These are phyloP conservation scores for Scaptomyza cyrtandrae DNA, from an alignment of 2,888 invertebrate species.

Conservation along the genomic window DNA sequence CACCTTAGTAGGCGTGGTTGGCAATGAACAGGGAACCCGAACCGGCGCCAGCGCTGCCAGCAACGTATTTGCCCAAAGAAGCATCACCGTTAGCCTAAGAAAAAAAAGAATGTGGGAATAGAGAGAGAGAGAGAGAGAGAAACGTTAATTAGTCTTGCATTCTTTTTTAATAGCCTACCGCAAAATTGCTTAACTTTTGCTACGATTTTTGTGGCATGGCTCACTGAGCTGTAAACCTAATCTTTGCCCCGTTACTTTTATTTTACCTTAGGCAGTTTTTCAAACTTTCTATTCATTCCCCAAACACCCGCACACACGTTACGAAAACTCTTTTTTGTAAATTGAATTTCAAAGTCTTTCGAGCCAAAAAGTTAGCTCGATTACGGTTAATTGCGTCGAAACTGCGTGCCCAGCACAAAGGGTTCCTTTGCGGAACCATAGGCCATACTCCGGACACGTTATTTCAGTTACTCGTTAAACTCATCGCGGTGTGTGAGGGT, in stretches of 20 bases:
- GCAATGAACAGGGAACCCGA: conserved; percentile 95
- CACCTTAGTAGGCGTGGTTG: conserved; percentile 95
- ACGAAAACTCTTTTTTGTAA: conserved; percentile 33
- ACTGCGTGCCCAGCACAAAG: conserved; percentile 13
- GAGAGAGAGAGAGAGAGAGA: conserved; percentile 12
- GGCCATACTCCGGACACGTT: conserved; percentile 9
- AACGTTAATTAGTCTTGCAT: conserved; percentile 37
- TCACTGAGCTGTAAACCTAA: conserved; percentile 44
- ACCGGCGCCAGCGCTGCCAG: conserved; percentile 94
- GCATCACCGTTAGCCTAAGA: conserved; percentile 96
- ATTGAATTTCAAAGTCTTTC: conserved; percentile 56
- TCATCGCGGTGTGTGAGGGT: neutral
- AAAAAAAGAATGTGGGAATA: conserved; percentile 1
- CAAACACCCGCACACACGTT: conserved; percentile 17
- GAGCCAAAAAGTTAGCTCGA: conserved; percentile 50
- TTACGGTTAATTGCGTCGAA: conserved; percentile 53
- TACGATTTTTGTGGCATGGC: conserved; percentile 37
- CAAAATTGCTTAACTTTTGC: conserved; percentile 23
- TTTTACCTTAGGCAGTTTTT: conserved; percentile 53
- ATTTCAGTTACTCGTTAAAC: conserved; percentile 10
- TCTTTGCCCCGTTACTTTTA: conserved; percentile 2
- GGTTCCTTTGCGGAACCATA: neutral
- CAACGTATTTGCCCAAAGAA: conserved; percentile 94
- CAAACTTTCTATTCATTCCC: conserved; percentile 27
- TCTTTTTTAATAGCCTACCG: conserved; percentile 6